phyloP scores from a whole-genome alignment of 2,888 invertebrate genomes.

The Oxystoma pomonae region DNA sequence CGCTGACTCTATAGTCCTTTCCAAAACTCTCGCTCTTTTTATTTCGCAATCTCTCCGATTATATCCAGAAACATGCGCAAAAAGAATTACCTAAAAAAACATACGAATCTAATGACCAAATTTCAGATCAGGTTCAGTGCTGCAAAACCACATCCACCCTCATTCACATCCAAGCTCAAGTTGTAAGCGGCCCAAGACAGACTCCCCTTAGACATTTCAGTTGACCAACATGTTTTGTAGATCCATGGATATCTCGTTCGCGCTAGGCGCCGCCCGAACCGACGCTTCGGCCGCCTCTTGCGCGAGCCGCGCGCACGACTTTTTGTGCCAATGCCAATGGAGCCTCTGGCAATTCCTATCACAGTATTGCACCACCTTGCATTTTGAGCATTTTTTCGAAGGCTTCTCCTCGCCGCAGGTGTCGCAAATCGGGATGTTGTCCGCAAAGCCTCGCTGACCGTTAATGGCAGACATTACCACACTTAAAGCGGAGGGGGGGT shows the following conservation, averaged over 20 bases:
- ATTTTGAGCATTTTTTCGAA: slow-evolving; percentile 90
- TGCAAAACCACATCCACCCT: too few species aligned
- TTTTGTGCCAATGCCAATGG: slow-evolving; percentile 90
- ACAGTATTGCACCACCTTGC: slow-evolving; percentile 92
- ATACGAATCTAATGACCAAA: too few species aligned
- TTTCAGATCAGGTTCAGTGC: too few species aligned
- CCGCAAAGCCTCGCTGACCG: slow-evolving; percentile 79
- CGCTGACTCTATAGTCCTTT: too few species aligned
- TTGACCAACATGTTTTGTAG: slow-evolving; percentile 38
- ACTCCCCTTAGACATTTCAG: slow-evolving; percentile 7
- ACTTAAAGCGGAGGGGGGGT: slow-evolving; percentile 65
- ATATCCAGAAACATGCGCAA: too few species aligned
- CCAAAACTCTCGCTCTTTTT: too few species aligned
- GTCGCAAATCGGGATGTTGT: slow-evolving; percentile 66
- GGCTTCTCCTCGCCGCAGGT: slow-evolving; percentile 88
- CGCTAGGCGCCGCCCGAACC: slow-evolving; percentile 29
- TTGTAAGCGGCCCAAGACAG: too few species aligned
- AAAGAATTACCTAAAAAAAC: too few species aligned
- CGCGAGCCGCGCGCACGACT: slow-evolving; percentile 67
- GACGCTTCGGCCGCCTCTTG: slow-evolving; percentile 29
- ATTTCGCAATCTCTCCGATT: too few species aligned
- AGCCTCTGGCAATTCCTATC: slow-evolving; percentile 90
- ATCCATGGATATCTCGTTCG: slow-evolving; percentile 35
- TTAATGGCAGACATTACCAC: slow-evolving; percentile 80
- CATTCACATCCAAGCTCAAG: too few species aligned